A percentile compares a stretch with the other conserved stretches of the same genome.
These are phyloP conservation scores for Scomberomorus guttatus DNA, from an alignment of 2,797 vertebrate species.

Conservation along the genomic window DNA sequence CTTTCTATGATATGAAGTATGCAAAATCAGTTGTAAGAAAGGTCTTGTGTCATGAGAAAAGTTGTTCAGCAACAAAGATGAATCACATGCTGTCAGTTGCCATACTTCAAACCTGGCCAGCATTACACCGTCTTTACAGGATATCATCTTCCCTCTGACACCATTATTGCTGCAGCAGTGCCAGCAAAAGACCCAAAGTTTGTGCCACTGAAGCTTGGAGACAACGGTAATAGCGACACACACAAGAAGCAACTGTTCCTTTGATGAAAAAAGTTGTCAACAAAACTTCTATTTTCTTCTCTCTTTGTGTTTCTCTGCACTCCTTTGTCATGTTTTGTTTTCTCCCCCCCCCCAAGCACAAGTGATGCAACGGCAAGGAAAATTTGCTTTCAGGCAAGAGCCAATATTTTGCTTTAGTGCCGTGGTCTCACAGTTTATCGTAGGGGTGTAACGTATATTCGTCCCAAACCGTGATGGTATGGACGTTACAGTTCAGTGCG, in stretches of 20 bases:
- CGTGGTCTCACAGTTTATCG: neutral
- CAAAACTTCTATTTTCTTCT: conserved; percentile 51
- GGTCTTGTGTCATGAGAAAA: conserved; percentile 20
- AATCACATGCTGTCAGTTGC: neutral
- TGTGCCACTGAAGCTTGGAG: conserved; percentile 30
- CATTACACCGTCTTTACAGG: neutral
- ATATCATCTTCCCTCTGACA: neutral
- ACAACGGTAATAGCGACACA: neutral
- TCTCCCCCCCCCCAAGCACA: conserved; percentile 23
- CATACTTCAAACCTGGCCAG: neutral
- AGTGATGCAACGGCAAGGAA: conserved; percentile 43
- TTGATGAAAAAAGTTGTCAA: conserved; percentile 52
- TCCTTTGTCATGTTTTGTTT: conserved; percentile 28
- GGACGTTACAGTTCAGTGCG: too few species aligned
- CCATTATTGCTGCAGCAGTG: conserved; percentile 18
- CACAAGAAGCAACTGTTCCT: conserved; percentile 26
- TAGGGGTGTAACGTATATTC: too few species aligned
- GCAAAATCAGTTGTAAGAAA: neutral
- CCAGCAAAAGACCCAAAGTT: conserved; percentile 16
- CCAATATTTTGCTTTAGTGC: conserved; percentile 2
- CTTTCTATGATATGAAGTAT: neutral
- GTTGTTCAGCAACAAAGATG: neutral
- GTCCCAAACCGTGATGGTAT: too few species aligned
- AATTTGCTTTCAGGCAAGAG: conserved; percentile 23
- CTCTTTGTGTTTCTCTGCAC: conserved; percentile 19